A percentile compares a stretch with the other conserved stretches of the same genome.
These are phyloP conservation scores for Hydrolagus colliei DNA, from an alignment of 2,797 vertebrate genomes.

Conservation along the genomic window DNA sequence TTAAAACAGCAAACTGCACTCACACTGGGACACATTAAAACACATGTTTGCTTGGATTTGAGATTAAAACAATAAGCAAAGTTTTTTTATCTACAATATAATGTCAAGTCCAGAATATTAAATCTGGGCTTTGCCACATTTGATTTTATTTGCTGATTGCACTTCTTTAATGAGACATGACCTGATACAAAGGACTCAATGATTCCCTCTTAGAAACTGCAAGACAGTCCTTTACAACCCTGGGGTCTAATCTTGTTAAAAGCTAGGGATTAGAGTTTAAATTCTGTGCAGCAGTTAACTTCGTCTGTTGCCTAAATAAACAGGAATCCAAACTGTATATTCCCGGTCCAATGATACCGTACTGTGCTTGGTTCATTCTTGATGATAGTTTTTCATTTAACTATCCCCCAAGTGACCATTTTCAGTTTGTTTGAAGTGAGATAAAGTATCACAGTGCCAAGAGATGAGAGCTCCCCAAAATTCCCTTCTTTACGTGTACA, in stretches of 20 bases:
- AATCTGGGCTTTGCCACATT: not conserved
- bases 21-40: not conserved
- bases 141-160: not conserved
- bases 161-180: too few relatives aligned
- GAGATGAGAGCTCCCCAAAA: not conserved
- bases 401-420: not conserved
- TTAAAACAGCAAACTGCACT: not conserved
- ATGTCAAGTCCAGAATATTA: not conserved
- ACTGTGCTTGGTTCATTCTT: constrained; percentile 9
- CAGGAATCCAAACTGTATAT: constrained; percentile 11
- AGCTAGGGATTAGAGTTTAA: not conserved
- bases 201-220: not conserved
- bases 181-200: too few relatives aligned
- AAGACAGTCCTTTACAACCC: not conserved
- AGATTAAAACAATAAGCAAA: not conserved
- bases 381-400: not conserved
- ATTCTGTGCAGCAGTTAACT: not conserved
- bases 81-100: not conserved
- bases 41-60: not conserved
- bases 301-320: constrained; percentile 5
- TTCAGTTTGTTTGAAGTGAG: not conserved
- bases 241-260: not conserved
- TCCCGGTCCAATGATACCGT: not conserved
- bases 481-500: not conserved
- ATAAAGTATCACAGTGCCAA: not conserved